Evolutionary conservation across 2,797 vertebrate species (phyloP), one percentile per base, ranked within the genome.

Genomic region (Rhinichthys osculus): DNA sequence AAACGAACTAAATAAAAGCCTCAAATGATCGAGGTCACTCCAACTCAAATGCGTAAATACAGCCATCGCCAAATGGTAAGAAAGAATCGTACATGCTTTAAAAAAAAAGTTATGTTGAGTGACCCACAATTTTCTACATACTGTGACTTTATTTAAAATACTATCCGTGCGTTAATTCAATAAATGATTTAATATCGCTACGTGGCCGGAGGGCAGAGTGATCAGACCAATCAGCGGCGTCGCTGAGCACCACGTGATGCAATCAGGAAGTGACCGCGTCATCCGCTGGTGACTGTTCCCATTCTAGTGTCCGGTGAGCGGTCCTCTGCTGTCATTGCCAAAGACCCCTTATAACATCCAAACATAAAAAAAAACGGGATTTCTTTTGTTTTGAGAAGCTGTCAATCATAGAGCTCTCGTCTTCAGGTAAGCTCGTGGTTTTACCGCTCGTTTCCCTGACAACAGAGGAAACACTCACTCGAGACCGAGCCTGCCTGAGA

Each of bases 361-460:
- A n/a, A 77, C 74, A 5, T 35, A n/a, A n/a, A 2, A 54, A 23
- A 9, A 13, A 14, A 10, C 35, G 13, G 8, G 13, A 27, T 1
- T 5, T 17, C 8, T 38, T 44, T 10, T 7, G 74, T 3, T 23
- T 66, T 21, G 2, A 47, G 16, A 27, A 16, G 57, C 54, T 38
- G 50, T 77, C 50, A 14, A 7, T 38, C 21, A 16, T 14, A 54
- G 30, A 54, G 14, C 8, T 66, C 5, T 79, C 38, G 10, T 14
- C 13, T 80, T 33, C 78, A 80, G 78, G 78, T 80, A 30, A 80
- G 59, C 40, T 5, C 38, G 23, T 23, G 40, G 14, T 17, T 78
- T n/a, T 16, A n/a, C 21, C 21, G 52, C 74, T 17, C 35, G 33
- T 59, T n/a, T 59, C 76, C 76, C 21, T 78, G 30, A 76, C 73